phyloP scores from a whole-genome alignment of 2,888 invertebrate genomes.

The Tetragnatha montana region DNA sequence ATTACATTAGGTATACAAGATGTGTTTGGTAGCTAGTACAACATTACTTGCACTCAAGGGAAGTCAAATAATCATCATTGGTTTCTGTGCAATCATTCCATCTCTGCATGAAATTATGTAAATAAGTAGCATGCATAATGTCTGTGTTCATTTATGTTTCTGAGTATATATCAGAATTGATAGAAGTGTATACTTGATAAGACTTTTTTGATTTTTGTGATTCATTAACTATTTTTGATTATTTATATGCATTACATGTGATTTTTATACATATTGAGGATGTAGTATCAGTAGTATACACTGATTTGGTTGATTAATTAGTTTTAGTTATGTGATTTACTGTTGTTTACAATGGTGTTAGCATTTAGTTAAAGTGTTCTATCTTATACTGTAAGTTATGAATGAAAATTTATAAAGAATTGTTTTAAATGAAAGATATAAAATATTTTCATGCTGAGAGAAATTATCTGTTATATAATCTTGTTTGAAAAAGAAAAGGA shows the following conservation, averaged over 20 bases:
- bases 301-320: too few species aligned
- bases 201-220: not conserved
- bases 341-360: too few species aligned
- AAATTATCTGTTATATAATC: too few species aligned
- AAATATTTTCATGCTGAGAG: too few species aligned
- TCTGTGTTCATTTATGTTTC: not conserved
- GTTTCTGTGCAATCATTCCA: conserved; percentile 45
- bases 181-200: not conserved
- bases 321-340: too few species aligned
- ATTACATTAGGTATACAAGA: not conserved
- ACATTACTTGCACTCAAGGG: not conserved
- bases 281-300: too few species aligned
- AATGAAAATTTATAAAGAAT: too few species aligned
- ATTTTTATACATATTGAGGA: too few species aligned
- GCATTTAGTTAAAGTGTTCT: too few species aligned
- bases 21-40: not conserved
- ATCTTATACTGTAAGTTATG: too few species aligned
- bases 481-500: too few species aligned
- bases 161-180: not conserved
- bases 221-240: not conserved
- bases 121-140: not conserved
- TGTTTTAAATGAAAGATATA: too few species aligned
- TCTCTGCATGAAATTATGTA: not conserved
- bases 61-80: conserved; percentile 4
- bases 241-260: not conserved